These are phyloP conservation scores for Ptychoptera albimana DNA, from an alignment of 2,888 invertebrate genomes.

Conservation along the genomic window DNA sequence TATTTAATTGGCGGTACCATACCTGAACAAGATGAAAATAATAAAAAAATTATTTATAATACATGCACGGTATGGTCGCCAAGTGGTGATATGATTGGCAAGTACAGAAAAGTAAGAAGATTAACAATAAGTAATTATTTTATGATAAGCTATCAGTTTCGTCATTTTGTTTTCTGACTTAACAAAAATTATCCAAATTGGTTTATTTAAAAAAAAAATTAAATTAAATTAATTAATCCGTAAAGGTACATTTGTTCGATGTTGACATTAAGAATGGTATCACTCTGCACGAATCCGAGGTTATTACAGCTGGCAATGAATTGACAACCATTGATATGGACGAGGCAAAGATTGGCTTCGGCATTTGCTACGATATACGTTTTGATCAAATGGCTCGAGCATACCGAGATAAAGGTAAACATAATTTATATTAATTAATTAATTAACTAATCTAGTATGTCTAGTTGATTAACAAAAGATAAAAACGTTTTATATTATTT, in stretches of 20 bases:
- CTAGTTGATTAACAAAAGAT: too few species aligned
- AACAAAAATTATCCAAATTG: too few species aligned
- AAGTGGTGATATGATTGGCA: conserved; percentile 58
- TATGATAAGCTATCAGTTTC: neutral
- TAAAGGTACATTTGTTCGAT: conserved; percentile 82
- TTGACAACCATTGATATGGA: conserved; percentile 57
- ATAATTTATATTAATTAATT: conserved; percentile 6
- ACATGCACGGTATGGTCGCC: conserved; percentile 78
- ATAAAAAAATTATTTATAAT: conserved; percentile 46
- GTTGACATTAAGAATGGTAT: conserved; percentile 87
- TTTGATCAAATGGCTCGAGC: conserved; percentile 77
- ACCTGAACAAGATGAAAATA: conserved; percentile 52
- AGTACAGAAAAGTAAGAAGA: conserved; percentile 57
- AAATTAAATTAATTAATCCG: neutral
- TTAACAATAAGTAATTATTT: neutral
- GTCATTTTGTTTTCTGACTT: neutral
- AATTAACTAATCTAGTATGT: neutral
- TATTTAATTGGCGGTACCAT: conserved; percentile 82
- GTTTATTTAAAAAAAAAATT: too few species aligned
- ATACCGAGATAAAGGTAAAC: conserved; percentile 40
- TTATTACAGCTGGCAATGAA: conserved; percentile 56
- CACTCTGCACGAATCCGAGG: conserved; percentile 84
- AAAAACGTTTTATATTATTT: too few species aligned
- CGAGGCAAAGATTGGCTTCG: conserved; percentile 64
- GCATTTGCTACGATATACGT: conserved; percentile 88